These are phyloP conservation scores for Yponomeuta plumbellus DNA, from an alignment of 2,888 invertebrate genomes.

Conservation along the genomic window DNA sequence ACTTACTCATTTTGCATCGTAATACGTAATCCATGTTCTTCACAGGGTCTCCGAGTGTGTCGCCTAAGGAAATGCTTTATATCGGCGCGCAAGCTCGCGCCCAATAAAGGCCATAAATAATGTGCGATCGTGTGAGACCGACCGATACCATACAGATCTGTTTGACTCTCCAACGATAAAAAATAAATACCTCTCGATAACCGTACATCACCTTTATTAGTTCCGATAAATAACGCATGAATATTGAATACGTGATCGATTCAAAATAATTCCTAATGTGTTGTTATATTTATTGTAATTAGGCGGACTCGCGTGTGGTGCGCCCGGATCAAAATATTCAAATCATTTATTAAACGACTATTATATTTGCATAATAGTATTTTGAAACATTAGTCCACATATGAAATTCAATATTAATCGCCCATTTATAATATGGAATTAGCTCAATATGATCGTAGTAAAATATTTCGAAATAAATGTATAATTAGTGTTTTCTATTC, in stretches of 20 bases:
- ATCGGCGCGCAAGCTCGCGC: conserved; percentile 46
- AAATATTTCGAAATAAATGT: conserved; percentile 53
- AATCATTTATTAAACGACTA: conserved; percentile 71
- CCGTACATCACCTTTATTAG: conserved; percentile 73
- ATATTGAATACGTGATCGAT: conserved; percentile 68
- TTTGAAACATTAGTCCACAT: conserved; percentile 50
- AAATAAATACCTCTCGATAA: conserved; percentile 40
- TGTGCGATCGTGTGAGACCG: conserved; percentile 61
- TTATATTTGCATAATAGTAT: conserved; percentile 73
- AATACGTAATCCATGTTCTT: not conserved
- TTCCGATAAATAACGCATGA: conserved; percentile 65
- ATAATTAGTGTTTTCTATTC: conserved; percentile 31
- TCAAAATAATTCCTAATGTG: conserved; percentile 45
- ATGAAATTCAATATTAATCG: conserved; percentile 70
- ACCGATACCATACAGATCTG: conserved; percentile 56
- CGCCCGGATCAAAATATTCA: conserved; percentile 54
- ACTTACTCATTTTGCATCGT: too few species aligned
- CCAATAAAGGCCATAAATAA: conserved; percentile 70
- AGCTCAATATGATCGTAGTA: conserved; percentile 53
- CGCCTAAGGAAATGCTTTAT: conserved; percentile 69
- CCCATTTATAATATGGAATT: conserved; percentile 62
- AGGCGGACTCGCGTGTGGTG: conserved; percentile 47
- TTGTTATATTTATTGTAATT: conserved; percentile 73
- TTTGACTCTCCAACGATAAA: conserved; percentile 40
- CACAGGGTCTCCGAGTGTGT: conserved; percentile 30